Evolutionary conservation across 2,113 vertebrate species (phyloP).

Genomic region (Oncorhynchus keta): DNA sequence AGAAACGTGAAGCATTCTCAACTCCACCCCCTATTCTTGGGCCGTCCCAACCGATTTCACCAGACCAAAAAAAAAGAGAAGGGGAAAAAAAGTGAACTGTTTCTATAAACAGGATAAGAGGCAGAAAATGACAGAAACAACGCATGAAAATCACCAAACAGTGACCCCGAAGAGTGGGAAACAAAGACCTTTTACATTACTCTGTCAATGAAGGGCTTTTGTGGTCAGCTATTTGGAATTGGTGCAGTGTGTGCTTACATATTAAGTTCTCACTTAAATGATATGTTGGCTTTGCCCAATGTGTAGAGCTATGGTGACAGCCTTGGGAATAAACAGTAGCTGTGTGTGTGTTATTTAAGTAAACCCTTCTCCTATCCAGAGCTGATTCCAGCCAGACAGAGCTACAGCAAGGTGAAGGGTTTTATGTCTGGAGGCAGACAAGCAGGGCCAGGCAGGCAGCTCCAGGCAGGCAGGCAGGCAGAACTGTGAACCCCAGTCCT

Average conservation of each 20-base stretch:
- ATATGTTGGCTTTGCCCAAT: no score
- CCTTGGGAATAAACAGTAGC: not conserved
- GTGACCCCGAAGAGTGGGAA: not conserved
- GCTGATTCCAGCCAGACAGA: not conserved
- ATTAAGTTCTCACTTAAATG: no score
- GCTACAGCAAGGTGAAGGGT: constrained; percentile 14
- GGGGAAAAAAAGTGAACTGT: not conserved
- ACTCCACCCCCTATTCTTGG: constrained; percentile 45
- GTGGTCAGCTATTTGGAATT: not conserved
- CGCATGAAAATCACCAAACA: not conserved
- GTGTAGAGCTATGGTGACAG: not conserved
- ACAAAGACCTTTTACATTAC: not conserved
- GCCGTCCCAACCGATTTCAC: constrained; percentile 47
- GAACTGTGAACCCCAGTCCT: constrained; percentile 1
- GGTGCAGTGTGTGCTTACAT: not conserved
- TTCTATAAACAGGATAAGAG: constrained; percentile 14
- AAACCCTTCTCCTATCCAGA: not conserved
- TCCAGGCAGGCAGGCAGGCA: not conserved
- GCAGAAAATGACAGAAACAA: not conserved
- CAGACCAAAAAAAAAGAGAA: constrained; percentile 28
- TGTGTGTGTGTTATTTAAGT: not conserved
- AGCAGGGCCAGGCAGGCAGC: no score
- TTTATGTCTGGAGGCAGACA: constrained; percentile 9
- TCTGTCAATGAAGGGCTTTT: not conserved
- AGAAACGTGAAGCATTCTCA: constrained; percentile 36